Conservation (phyloP, 2,797 vertebrate species). For the Pyrocephalus nanus region DNA sequence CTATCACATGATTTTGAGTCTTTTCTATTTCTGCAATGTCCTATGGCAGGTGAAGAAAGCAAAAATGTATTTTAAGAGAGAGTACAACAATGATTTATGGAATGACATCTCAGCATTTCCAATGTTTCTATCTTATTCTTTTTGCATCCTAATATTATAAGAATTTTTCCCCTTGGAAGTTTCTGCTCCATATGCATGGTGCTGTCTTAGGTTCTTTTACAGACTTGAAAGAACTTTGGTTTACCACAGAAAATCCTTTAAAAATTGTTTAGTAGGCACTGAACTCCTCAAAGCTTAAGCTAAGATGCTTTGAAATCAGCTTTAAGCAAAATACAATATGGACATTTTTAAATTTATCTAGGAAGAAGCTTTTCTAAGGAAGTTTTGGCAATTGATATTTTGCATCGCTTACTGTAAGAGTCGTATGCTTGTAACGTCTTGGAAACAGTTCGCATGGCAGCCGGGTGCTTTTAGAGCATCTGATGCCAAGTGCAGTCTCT, state of each 20-base stretch:
- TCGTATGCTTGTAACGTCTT: background rate
- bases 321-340: constrained; percentile 21
- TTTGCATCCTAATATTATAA: background rate
- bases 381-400: constrained; percentile 45
- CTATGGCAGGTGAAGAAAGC: background rate
- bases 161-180: background rate
- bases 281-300: constrained; percentile 10
- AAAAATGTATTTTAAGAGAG: background rate
- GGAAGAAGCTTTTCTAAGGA: constrained; percentile 37
- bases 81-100: background rate
- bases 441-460: background rate
- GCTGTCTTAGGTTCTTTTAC: background rate
- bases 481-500: background rate
- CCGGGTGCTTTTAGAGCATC: constrained; percentile 35
- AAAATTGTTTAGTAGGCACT: background rate
- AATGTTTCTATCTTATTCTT: background rate
- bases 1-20: background rate
- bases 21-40: background rate
- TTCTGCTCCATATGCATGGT: background rate
- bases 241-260: background rate
- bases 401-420: constrained; percentile 18
- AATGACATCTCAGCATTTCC: background rate
- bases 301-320: background rate
- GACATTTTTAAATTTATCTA: constrained; percentile 18
- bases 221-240: background rate